phyloP scores from a whole-genome alignment of 1,140 invertebrate species.

The Meloidogyne chitwoodi region DNA sequence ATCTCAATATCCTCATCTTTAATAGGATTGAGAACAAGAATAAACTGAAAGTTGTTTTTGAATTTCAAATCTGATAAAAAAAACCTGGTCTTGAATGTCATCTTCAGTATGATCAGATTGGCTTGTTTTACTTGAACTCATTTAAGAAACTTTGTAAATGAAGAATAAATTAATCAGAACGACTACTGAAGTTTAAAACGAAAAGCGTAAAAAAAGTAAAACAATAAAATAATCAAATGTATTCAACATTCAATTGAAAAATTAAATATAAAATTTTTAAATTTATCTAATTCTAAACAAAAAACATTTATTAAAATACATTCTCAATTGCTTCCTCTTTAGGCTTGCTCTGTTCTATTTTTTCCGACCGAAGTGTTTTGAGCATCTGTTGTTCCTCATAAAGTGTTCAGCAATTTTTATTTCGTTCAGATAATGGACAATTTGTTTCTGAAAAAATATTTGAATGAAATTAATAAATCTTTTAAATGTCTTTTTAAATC shows the following conservation, averaged over 20 bases:
- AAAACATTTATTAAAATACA: constrained; percentile 14
- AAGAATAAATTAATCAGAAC: no score
- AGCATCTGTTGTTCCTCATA: constrained; percentile 17
- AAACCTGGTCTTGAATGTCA: no score
- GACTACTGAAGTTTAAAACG: no score
- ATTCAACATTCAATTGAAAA: background rate
- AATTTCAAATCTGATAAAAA: no score
- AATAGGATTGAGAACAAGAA: constrained; percentile 67
- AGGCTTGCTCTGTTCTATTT: constrained; percentile 20
- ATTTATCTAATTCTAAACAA: background rate
- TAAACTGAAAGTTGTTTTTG: background rate
- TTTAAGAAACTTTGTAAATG: no score
- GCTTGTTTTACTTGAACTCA: no score
- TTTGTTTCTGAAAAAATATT: constrained; percentile 42
- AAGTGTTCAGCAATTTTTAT: constrained; percentile 39
- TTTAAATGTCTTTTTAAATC: no score
- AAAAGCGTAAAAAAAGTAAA: no score
- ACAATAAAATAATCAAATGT: no score
- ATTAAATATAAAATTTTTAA: background rate
- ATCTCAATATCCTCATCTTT: constrained; percentile 85
- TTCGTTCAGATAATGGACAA: constrained; percentile 39
- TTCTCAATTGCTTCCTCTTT: constrained; percentile 21
- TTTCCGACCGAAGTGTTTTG: background rate
- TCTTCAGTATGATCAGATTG: no score
- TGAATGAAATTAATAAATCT: no score